A percentile compares a stretch with the other conserved stretches of the same genome.
phyloP scores from a whole-genome alignment of 1,140 invertebrate genomes.

The Cotesia chilonis region DNA sequence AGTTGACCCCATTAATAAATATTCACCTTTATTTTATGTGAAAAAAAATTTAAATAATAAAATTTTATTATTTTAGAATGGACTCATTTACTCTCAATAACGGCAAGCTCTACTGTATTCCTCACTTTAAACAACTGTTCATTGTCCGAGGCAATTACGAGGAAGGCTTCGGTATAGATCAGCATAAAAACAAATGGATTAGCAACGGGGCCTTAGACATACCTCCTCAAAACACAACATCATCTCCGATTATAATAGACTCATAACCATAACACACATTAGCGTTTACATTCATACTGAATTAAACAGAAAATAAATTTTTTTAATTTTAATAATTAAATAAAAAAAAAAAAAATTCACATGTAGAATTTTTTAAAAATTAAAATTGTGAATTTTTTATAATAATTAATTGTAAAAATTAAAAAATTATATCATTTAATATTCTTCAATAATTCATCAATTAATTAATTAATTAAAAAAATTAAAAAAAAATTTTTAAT shows the following conservation, averaged over 20 bases:
- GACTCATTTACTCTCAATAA: slow-evolving; percentile 81
- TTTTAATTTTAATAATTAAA: no score
- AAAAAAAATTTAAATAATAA: background rate
- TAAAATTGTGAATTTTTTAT: no score
- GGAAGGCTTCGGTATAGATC: slow-evolving; percentile 77
- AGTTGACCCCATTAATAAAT: no score
- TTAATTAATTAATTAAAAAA: no score
- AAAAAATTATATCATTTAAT: no score
- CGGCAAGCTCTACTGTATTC: slow-evolving; percentile 79
- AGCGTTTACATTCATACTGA: no score
- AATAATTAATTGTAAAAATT: no score
- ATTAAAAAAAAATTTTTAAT: background rate
- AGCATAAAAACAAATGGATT: slow-evolving; percentile 72
- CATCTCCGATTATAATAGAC: slow-evolving; percentile 48
- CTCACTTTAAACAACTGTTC: slow-evolving; percentile 84
- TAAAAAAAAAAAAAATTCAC: no score
- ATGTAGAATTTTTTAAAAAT: no score
- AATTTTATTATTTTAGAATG: slow-evolving; percentile 69
- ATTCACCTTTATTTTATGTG: no score
- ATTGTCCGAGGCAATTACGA: slow-evolving; percentile 88
- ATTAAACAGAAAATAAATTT: no score
- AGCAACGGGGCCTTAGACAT: slow-evolving; percentile 44
- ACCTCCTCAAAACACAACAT: slow-evolving; percentile 51
- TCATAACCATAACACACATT: slow-evolving; percentile 36
- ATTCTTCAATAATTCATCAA: no score